phyloP scores from a whole-genome alignment of 30 jellyfish, hydroid and myxozoan species.

The Hydractinia echinata region DNA sequence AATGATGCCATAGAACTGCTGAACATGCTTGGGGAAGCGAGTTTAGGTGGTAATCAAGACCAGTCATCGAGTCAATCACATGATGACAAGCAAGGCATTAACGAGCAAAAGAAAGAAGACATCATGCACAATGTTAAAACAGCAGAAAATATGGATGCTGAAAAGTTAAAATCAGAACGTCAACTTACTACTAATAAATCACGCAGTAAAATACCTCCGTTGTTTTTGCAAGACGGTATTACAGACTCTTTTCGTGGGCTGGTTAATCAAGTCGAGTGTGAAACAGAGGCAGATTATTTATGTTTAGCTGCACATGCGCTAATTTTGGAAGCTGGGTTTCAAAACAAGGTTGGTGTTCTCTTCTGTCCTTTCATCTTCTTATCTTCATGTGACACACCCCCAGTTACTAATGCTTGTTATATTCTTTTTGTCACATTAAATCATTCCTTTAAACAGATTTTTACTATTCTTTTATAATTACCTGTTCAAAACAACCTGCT shows the following conservation, averaged over 20 bases:
- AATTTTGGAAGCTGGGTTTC: slow-evolving; percentile 7
- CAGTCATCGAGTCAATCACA: slow-evolving; percentile 5
- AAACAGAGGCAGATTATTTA: slow-evolving; percentile 25
- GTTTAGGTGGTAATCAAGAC: no score
- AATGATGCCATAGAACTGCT: slow-evolving; percentile 32
- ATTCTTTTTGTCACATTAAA: no score
- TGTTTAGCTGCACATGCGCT: slow-evolving; percentile 21
- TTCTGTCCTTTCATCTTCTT: no score
- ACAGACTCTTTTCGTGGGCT: background rate
- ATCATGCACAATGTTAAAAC: background rate
- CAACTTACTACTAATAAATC: background rate
- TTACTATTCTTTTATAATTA: no score
- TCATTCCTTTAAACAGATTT: no score
- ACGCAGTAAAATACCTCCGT: background rate
- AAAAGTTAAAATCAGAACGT: background rate
- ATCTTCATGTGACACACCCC: no score
- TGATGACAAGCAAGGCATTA: background rate
- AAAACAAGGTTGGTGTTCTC: background rate
- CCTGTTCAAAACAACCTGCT: no score
- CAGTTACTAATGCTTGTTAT: no score
- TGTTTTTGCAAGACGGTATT: slow-evolving; percentile 9
- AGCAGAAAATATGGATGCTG: background rate
- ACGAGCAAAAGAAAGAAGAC: background rate
- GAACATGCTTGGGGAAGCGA: slow-evolving; percentile 1
- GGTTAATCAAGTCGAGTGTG: slow-evolving; percentile 22